Base-by-base conservation (phyloP, 2,113 vertebrate genomes). In the Machaerirhynchus nigripectus region DNA sequence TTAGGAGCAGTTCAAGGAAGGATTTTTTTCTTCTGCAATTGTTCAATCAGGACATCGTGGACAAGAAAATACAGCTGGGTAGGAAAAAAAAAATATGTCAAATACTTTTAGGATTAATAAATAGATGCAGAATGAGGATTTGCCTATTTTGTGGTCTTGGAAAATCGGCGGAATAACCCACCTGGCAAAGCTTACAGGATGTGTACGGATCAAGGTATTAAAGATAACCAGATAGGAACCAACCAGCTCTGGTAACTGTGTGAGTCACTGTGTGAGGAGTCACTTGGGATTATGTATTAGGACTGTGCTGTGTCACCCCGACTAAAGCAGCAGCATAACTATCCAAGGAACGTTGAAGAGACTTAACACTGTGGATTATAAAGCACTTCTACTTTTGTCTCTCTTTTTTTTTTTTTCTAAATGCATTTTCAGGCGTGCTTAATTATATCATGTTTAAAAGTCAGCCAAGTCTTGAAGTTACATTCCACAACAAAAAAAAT, bases 381-480 rank as follows among this genome's bases (percentile, higher is more conserved):
- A 94, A 95, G 44, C 49, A 44, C 70, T 64, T 84, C 80, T 76
- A 69, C 67, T 93, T 89, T 33, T 69, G 78, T 61, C 40, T 84
- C 31, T 44, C 30, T n/a, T 33, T 63, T 56, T 71, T 50, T 39
- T 57, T 55, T 71, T 49, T 39, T 11, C 40, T 30, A 59, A 85
- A 75, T 3, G 47, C 52, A 31, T 89, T 86, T 90, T 40, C 52
- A 85, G 67, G 50, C 78, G 5, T n/a, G 65, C 75, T 93, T 94
- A 89, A 94, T 93, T 96, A 86, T 18, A 67, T 77, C 68, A 68
- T 39, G n/a, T 94, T 93, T 95, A 84, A 94, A 89, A 96, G 90
- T 67, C 88, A 97, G 90, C 80, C 83, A 92, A 95, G 64, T 18
- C 91, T 71, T 52, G 68, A 95, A 91, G 84, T 83, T 64, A 42